These are phyloP conservation scores for Hypselothyrea guttata DNA, from an alignment of 2,888 invertebrate genomes.

Conservation along the genomic window DNA sequence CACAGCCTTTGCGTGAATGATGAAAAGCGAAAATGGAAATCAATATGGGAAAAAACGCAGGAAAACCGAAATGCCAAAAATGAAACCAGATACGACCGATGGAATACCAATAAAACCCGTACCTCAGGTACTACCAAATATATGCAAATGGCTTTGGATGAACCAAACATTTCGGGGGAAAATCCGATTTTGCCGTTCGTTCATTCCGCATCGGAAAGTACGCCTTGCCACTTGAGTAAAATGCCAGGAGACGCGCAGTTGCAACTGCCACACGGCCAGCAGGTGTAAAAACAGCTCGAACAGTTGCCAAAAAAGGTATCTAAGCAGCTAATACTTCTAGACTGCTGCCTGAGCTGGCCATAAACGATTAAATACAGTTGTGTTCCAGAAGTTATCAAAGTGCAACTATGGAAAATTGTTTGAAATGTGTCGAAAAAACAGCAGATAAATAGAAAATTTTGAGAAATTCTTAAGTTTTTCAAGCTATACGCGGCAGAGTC, in stretches of 20 bases:
- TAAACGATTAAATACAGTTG: too few relatives aligned
- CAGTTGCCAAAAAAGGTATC: not conserved
- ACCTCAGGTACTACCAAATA: constrained; percentile 33
- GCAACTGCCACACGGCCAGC: not conserved
- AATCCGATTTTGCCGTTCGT: constrained; percentile 62
- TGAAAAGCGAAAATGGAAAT: constrained; percentile 20
- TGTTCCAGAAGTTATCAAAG: too few relatives aligned
- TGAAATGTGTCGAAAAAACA: too few relatives aligned
- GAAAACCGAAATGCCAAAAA: constrained; percentile 3
- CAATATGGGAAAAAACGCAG: not conserved
- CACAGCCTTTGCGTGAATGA: constrained; percentile 68
- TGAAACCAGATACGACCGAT: too few relatives aligned
- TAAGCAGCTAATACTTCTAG: not conserved
- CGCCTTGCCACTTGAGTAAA: constrained; percentile 33
- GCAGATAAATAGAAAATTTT: too few relatives aligned
- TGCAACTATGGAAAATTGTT: too few relatives aligned
- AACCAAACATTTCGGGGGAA: constrained; percentile 63
- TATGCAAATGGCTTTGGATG: constrained; percentile 65
- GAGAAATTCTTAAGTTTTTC: too few relatives aligned
- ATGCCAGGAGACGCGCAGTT: not conserved
- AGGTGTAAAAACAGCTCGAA: not conserved
- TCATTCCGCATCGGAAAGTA: constrained; percentile 62
- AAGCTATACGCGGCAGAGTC: too few relatives aligned
- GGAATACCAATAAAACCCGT: too few relatives aligned
- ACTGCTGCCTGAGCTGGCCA: too few relatives aligned